Evolutionary conservation across 2,888 invertebrate genomes (phyloP).

Genomic region (Julus scanicus): DNA sequence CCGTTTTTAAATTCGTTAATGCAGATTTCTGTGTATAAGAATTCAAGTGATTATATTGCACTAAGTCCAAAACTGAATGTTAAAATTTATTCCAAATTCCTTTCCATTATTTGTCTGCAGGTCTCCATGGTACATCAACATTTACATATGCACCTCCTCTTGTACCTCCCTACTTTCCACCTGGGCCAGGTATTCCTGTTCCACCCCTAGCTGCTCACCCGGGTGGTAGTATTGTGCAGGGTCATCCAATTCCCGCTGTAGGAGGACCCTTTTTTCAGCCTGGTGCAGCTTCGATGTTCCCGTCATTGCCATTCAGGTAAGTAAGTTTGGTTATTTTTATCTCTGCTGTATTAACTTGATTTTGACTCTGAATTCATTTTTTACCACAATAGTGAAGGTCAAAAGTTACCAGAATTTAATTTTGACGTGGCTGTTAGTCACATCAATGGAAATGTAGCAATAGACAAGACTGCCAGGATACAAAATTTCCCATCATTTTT

Average conservation of each 20-base stretch:
- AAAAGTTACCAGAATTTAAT: conserved; percentile 66
- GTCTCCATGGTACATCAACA: conserved; percentile 57
- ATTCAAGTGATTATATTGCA: too few relatives aligned
- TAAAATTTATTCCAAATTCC: neutral
- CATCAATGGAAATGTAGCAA: neutral
- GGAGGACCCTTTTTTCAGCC: conserved; percentile 58
- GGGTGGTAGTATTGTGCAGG: conserved; percentile 48
- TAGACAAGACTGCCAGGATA: conserved; percentile 20
- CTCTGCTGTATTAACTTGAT: neutral
- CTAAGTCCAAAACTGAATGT: neutral
- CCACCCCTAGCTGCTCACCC: conserved; percentile 31
- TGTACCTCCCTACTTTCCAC: conserved; percentile 54
- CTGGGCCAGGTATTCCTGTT: conserved; percentile 37
- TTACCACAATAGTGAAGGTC: conserved; percentile 64
- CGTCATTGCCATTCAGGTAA: conserved; percentile 58
- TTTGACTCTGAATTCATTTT: neutral
- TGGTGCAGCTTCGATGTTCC: conserved; percentile 55
- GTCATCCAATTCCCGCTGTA: conserved; percentile 58
- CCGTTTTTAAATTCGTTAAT: neutral
- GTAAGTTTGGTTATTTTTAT: neutral
- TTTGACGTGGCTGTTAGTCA: conserved; percentile 53
- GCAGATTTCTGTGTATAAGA: too few relatives aligned
- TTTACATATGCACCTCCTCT: conserved; percentile 56
- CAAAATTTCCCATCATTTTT: conserved; percentile 26
- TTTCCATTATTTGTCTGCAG: neutral